phyloP scores from a whole-genome alignment of 92 coral and sea anemone species.

The Porites lobata region DNA sequence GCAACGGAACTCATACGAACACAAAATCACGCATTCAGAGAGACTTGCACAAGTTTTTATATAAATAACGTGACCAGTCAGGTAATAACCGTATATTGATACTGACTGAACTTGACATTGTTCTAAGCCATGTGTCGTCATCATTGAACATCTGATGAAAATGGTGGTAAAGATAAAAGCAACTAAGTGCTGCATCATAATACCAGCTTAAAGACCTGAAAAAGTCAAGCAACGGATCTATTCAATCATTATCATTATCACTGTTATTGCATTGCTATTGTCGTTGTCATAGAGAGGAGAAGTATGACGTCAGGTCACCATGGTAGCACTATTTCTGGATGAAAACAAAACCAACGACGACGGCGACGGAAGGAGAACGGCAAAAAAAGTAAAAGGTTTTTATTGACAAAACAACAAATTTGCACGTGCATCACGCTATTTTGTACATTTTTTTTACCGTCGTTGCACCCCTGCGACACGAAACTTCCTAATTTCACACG shows the following conservation, averaged over 20 bases:
- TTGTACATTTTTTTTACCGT: too few relatives aligned
- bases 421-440: too few relatives aligned
- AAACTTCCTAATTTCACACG: too few relatives aligned
- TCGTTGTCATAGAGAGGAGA: too few relatives aligned
- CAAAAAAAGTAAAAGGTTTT: too few relatives aligned
- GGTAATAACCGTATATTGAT: background rate
- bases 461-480: too few relatives aligned
- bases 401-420: too few relatives aligned
- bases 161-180: background rate
- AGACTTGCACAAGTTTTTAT: background rate
- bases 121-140: background rate
- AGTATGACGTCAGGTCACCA: too few relatives aligned
- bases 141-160: background rate
- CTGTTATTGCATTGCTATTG: background rate
- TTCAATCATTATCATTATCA: too few relatives aligned
- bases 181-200: background rate
- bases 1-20: conserved; percentile 4
- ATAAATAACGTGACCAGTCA: conserved; percentile 1
- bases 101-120: background rate
- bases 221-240: background rate
- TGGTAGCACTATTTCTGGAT: too few relatives aligned
- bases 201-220: background rate
- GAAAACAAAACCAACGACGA: too few relatives aligned
- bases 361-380: too few relatives aligned
- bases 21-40: conserved; percentile 6